phyloP scores from a whole-genome alignment of 1,140 invertebrate genomes.

The Ctenoplectra terminalis region DNA sequence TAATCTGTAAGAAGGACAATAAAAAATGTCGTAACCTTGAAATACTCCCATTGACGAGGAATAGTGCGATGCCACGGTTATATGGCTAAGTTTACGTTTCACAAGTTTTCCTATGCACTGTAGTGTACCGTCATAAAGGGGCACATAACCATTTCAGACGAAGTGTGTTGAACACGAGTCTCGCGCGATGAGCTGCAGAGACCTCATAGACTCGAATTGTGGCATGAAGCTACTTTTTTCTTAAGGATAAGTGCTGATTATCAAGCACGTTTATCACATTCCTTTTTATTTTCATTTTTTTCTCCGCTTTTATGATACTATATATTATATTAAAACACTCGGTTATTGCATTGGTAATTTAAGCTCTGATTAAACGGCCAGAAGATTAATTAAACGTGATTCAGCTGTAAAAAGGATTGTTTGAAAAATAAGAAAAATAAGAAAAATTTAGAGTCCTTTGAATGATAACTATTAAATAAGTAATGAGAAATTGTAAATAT shows the following conservation, averaged over 20 bases:
- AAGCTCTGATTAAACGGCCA: neutral
- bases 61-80: slow-evolving; percentile 23
- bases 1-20: neutral
- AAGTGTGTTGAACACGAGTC: slow-evolving; percentile 43
- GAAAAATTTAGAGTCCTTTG: neutral
- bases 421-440: too few relatives aligned
- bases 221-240: neutral
- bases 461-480: too few relatives aligned
- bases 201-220: slow-evolving; percentile 2
- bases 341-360: neutral
- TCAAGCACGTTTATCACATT: slow-evolving; percentile 8
- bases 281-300: neutral
- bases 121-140: slow-evolving; percentile 39
- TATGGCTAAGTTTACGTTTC: slow-evolving; percentile 55
- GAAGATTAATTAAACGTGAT: neutral
- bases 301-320: neutral
- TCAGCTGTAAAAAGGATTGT: too few relatives aligned
- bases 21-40: slow-evolving; percentile 6
- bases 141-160: slow-evolving; percentile 43
- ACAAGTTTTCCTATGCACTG: slow-evolving; percentile 50
- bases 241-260: neutral
- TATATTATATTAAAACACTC: neutral
- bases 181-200: slow-evolving; percentile 33
- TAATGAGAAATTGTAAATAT: too few relatives aligned
- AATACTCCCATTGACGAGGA: neutral